Evolutionary conservation across 2,797 vertebrate genomes (phyloP).

Genomic region (Tapirus indicus): DNA sequence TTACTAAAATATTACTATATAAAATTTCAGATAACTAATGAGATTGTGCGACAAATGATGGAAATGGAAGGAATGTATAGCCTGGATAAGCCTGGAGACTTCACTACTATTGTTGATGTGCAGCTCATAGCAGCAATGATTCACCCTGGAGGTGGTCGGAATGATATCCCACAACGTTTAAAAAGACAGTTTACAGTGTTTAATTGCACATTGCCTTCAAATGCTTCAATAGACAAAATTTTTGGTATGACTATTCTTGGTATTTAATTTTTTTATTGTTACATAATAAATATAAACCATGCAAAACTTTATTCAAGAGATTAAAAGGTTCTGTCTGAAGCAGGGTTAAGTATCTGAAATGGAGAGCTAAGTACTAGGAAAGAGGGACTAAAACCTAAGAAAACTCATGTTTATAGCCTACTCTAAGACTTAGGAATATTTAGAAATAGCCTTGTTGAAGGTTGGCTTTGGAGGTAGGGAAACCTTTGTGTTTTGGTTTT

Average conservation of each 20-base stretch:
- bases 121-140: constrained; percentile 91
- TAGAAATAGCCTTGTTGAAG: background rate
- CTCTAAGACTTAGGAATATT: constrained; percentile 22
- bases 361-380: background rate
- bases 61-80: constrained; percentile 91
- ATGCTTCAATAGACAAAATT: constrained; percentile 89
- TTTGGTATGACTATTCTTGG: constrained; percentile 86
- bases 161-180: constrained; percentile 90
- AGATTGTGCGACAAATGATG: constrained; percentile 92
- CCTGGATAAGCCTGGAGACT: constrained; percentile 90
- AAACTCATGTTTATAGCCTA: background rate
- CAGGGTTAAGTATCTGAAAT: background rate
- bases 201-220: constrained; percentile 90
- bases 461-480: background rate
- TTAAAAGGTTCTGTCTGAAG: background rate
- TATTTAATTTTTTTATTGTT: constrained; percentile 41
- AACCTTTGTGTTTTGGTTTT: constrained; percentile 18
- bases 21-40: constrained; percentile 88
- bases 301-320: background rate
- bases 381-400: background rate
- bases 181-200: constrained; percentile 90
- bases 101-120: constrained; percentile 88
- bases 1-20: constrained; percentile 50
- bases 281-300: background rate
- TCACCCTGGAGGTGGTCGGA: constrained; percentile 90